These are phyloP conservation scores for Oligia latruncula DNA, from an alignment of 2,888 invertebrate species.

Conservation along the genomic window DNA sequence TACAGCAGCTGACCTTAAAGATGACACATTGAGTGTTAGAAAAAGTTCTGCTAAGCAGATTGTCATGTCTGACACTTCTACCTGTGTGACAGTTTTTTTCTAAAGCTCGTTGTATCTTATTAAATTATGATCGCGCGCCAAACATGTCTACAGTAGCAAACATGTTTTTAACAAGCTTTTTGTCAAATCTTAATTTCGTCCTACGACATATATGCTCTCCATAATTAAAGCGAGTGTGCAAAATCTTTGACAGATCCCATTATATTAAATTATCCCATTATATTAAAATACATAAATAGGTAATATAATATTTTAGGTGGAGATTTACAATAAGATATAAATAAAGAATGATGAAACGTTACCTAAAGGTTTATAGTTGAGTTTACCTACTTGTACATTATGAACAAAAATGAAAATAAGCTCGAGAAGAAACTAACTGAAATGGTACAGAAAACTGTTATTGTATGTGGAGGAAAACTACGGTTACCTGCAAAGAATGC, in stretches of 20 bases:
- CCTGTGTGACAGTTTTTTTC: too few species aligned
- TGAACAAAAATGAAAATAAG: not conserved
- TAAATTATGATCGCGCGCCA: not conserved
- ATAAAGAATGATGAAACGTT: not conserved
- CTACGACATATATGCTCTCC: too few species aligned
- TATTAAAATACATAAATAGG: constrained; percentile 4
- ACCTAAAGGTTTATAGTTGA: not conserved
- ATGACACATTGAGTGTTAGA: not conserved
- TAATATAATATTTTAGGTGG: not conserved
- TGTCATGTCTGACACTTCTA: not conserved
- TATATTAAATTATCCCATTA: constrained; percentile 27
- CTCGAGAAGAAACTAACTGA: not conserved
- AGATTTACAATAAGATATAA: constrained; percentile 9
- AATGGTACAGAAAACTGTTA: not conserved
- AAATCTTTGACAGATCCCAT: constrained; percentile 1
- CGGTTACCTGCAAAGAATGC: not conserved
- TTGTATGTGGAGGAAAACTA: not conserved
- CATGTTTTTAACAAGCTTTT: too few species aligned
- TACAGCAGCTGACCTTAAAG: not conserved
- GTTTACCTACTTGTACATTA: not conserved
- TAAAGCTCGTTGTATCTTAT: not conserved
- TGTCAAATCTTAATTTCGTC: not conserved
- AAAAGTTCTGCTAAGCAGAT: not conserved
- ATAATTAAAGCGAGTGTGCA: not conserved
- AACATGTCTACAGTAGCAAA: not conserved